A percentile compares a stretch with the other conserved stretches of the same genome.
Conservation (phyloP, 2,113 vertebrate genomes). For the Lota lota region DNA sequence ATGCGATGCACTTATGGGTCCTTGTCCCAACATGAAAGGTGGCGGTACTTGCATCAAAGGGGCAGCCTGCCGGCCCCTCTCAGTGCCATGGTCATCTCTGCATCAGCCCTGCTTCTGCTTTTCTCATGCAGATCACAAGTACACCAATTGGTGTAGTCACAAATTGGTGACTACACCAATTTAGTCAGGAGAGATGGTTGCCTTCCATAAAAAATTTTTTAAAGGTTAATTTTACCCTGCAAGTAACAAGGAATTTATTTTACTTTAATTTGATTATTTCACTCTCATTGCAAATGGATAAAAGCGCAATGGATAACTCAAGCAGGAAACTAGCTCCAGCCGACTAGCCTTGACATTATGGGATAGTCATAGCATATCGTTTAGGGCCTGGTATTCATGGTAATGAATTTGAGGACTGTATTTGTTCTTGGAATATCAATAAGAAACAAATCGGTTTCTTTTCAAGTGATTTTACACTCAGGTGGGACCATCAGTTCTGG, state of each 20-base stretch:
- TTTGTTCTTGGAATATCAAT: too few relatives aligned
- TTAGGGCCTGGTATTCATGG: too few relatives aligned
- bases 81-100: conserved; percentile 36
- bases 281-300: conserved; percentile 41
- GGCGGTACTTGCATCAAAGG: conserved; percentile 56
- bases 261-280: too few relatives aligned
- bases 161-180: too few relatives aligned
- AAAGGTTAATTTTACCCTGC: conserved; percentile 52
- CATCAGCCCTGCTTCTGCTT: conserved; percentile 44
- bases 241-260: conserved; percentile 25
- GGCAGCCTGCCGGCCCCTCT: conserved; percentile 24
- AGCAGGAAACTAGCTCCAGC: not conserved
- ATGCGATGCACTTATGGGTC: conserved; percentile 54
- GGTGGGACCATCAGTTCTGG: too few relatives aligned
- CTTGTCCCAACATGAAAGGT: conserved; percentile 65
- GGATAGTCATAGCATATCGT: too few relatives aligned
- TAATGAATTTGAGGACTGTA: too few relatives aligned
- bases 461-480: too few relatives aligned
- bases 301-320: conserved; percentile 39
- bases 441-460: too few relatives aligned
- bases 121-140: conserved; percentile 64
- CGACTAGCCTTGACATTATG: too few relatives aligned
- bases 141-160: conserved; percentile 56
- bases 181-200: conserved; percentile 39
- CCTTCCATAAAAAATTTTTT: conserved; percentile 45